Evolutionary conservation across 2,888 invertebrate species (phyloP), one percentile per base, ranked within the genome.

Genomic region (Ptychoptera contaminata): DNA sequence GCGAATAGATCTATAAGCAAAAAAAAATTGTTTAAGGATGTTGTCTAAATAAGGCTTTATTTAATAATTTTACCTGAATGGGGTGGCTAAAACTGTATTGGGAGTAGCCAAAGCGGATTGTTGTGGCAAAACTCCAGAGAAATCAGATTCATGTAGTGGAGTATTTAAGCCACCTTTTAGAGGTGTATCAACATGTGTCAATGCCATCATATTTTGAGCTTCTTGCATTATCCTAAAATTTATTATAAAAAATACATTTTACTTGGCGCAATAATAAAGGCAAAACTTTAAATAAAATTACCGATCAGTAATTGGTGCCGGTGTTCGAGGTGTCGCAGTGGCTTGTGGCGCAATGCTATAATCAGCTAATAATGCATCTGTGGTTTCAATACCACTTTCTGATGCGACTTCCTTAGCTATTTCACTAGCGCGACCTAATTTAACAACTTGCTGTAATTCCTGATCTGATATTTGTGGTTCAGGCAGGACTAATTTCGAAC

Each of bases 141-240:
- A 93, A 65, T 96, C 93, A 0, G 84, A 77, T 58, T 91, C 82
- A 48, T 83, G 81, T 6, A 98, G 69, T 0, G 94, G 92, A 0
- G 96, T 96, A 63, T 98, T 98, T 16, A 88, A 60, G 0, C 98
- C 98, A 40, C 97, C 86, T 63, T 96, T 96, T 14, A 98, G 68
- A 0, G 97, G 97, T 0, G 97, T 98, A 59, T 98, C 97, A 2
- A 94, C 93, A 62, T 97, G 94, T 0, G 92, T 91, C 15, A 98
- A 69, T 0, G 97, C 96, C 88, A 98, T 93, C 58, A 98, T 86
- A 61, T 98, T 97, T 65, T 97, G 94, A 0, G 97, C 97, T 67
- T 97, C 97, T 77, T 94, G 82, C 48, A 86, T 72, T 50, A 84
- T 79, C 52, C 77, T 71, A 55, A 3, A 52, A 55, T 15, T n/a